A percentile compares a stretch with the other conserved stretches of the same genome.
These are phyloP conservation scores for Euura lappo DNA, from an alignment of 1,140 invertebrate species.

Conservation along the genomic window DNA sequence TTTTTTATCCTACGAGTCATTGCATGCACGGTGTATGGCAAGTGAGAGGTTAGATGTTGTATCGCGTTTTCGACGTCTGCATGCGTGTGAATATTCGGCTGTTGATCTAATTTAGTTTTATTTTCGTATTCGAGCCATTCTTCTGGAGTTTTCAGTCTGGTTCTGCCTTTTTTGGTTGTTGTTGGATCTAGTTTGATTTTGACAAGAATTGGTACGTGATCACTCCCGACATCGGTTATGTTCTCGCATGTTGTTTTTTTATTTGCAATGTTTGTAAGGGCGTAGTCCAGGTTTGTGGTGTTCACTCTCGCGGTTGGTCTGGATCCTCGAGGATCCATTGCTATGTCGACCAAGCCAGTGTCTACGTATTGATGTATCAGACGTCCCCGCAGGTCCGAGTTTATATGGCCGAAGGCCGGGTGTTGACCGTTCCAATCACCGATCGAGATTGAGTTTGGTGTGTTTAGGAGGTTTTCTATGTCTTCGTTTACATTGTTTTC, in stretches of 20 bases:
- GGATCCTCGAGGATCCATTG: conserved; percentile 11
- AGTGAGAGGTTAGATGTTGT: not conserved
- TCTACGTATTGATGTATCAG: conserved; percentile 17
- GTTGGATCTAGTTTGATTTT: conserved; percentile 17
- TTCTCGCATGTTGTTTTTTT: conserved; percentile 16
- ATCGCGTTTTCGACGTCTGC: not conserved
- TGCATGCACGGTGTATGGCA: not conserved
- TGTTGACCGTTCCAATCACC: conserved; percentile 20
- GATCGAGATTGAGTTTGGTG: conserved; percentile 17
- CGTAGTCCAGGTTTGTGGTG: conserved; percentile 15
- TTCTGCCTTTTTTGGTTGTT: conserved; percentile 17
- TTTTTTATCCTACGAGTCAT: not conserved
- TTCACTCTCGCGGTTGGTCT: conserved; percentile 8
- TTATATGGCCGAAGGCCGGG: conserved; percentile 17
- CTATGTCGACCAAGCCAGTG: conserved; percentile 12
- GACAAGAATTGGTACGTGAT: conserved; percentile 13
- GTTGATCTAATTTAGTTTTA: conserved; percentile 14
- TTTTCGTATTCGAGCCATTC: conserved; percentile 14
- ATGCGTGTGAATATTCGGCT: conserved; percentile 1
- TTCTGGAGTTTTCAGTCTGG: conserved; percentile 13
- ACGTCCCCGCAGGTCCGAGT: conserved; percentile 12
- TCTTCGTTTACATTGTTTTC: conserved; percentile 7
- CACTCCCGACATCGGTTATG: conserved; percentile 12
- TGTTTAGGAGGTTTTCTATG: conserved; percentile 15
- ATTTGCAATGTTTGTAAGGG: conserved; percentile 18